Base-by-base conservation (phyloP, 1,140 invertebrate genomes). In the Chymomyza costata region DNA sequence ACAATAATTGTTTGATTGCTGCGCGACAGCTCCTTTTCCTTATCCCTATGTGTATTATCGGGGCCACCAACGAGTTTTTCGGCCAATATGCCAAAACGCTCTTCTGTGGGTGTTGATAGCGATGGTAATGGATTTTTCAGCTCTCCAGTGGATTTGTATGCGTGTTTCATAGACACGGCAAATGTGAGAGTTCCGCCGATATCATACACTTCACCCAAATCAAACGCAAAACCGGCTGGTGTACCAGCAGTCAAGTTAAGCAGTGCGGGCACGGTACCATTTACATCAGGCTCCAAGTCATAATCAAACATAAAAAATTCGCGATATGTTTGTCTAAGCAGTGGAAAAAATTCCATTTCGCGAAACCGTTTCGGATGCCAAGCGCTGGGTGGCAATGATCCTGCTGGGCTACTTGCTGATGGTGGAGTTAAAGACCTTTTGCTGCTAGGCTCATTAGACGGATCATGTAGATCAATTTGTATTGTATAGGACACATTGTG, bases 241-340 rank as follows among this genome's bases (percentile, higher is more conserved):
- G 87, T 86, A 21, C 87, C 84, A 0, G 87, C 87, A 0, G 90
- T 91, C 5, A 93, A 55, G 70, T 93, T 93, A 0, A 93, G 81
- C 1, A 90, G 69, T 18, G 88, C 87, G 0, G 91, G 88, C 17
- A 90, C 88, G 44, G 91, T 82, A 54, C 89, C 88, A 41, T 92
- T 88, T 30, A 73, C 78, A 31, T 87, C 88, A 0, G 87, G 85
- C 0, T 90, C 82, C 48, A 93, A 78, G 51, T 92, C 91, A 60
- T 90, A 93, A 21, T 92, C 90, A 61, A 91, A 93, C 7, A 90
- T 86, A 65, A 93, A 93, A 65, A 92, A 93, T 35, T 91, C 89
- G 10, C 90, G 88, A 61, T 89, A 89, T 1, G 90, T 89, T 56
- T 91, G 91, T n/a, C 91, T 87, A 54, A 90, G 86, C 35, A 93